A percentile compares a stretch with the other conserved stretches of the same genome.
These are phyloP conservation scores for Drosophila chauvacae DNA, from an alignment of 1,140 invertebrate species.

Conservation along the genomic window DNA sequence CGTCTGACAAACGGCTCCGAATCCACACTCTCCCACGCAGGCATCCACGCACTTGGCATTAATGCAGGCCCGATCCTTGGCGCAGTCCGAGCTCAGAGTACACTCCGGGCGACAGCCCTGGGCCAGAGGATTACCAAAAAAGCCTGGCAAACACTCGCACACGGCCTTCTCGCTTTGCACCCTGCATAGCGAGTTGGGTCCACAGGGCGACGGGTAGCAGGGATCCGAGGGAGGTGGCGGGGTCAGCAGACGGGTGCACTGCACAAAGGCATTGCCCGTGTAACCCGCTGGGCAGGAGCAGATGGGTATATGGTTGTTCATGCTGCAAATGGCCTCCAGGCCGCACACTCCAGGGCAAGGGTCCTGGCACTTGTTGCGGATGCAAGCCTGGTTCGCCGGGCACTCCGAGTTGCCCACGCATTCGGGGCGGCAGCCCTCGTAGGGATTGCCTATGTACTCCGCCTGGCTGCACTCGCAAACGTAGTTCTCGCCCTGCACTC, in stretches of 20 bases:
- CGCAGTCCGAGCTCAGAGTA: constrained; percentile 91
- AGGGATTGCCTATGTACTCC: constrained; percentile 87
- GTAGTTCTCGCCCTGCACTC: constrained; percentile 84
- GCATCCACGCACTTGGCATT: constrained; percentile 92
- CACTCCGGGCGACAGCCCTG: constrained; percentile 91
- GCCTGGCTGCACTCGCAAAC: constrained; percentile 85
- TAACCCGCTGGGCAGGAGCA: constrained; percentile 87
- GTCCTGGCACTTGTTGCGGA: constrained; percentile 87
- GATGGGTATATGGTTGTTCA: constrained; percentile 88
- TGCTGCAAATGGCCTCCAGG: constrained; percentile 87
- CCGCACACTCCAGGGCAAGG: constrained; percentile 87
- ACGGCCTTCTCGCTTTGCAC: constrained; percentile 86
- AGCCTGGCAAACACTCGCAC: constrained; percentile 90
- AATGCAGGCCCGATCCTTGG: constrained; percentile 91
- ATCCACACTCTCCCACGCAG: constrained; percentile 89
- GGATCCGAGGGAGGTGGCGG: constrained; percentile 86
- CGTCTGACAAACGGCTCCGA: constrained; percentile 87
- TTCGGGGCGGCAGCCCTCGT: constrained; percentile 87
- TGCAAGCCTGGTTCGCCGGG: constrained; percentile 86
- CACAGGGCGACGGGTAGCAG: constrained; percentile 90
- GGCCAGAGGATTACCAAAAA: constrained; percentile 92
- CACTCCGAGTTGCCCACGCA: constrained; percentile 87
- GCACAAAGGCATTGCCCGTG: constrained; percentile 91
- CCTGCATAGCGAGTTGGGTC: constrained; percentile 89
- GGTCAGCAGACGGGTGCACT: constrained; percentile 61